Base-by-base conservation (phyloP, 1,140 invertebrate genomes). In the Procambarus clarkii region DNA sequence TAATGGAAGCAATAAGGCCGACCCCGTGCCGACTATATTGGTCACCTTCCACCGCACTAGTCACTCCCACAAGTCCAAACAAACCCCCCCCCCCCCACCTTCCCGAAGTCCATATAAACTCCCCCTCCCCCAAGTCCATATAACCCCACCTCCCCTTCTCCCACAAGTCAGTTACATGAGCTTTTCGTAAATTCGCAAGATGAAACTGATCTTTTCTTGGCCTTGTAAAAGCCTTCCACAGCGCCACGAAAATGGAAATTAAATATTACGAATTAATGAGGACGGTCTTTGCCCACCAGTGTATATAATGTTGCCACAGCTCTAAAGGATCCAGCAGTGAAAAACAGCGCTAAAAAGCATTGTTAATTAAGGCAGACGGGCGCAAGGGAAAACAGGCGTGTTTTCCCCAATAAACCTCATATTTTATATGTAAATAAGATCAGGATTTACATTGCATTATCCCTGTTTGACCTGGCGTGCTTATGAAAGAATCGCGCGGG, bases 251-350 rank as follows among this genome's bases (percentile, higher is more conserved):
- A 88, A 88, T 88, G 86, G 86, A 88, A 88, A 88, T 88, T 88
- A 88, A 88, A 88, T 88, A 88, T 88, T 88, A 88, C 86, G 79
- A 88, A 88, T 88, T 88, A 88, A 88, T 88, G 86, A 88, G 78
- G 78, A 64, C 34, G 58, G n/a, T 79, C 77, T 79, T 48, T 88
- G 77, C 85, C 54, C 79, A 34, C 21, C 79, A 8, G 79, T 50
- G 50, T 54, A 54, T 54, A 54, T 81, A 81, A 81, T 81, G 54
- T 58, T 24, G 24, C 54, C 34, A 13, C 48, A 81, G 21, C 58
- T 54, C 48, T 81, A 81, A 34, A 81, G 54, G 48, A 58, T 15
- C 18, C 48, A 54, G 13, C 2, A 15, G 48, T 54, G 54, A 50
- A 50, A 58, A 80, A 74, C 58, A 18, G 24, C 34, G 24, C 78